Conservation (phyloP, 1,140 invertebrate species). For the Macrosteles quadrilineatus region DNA sequence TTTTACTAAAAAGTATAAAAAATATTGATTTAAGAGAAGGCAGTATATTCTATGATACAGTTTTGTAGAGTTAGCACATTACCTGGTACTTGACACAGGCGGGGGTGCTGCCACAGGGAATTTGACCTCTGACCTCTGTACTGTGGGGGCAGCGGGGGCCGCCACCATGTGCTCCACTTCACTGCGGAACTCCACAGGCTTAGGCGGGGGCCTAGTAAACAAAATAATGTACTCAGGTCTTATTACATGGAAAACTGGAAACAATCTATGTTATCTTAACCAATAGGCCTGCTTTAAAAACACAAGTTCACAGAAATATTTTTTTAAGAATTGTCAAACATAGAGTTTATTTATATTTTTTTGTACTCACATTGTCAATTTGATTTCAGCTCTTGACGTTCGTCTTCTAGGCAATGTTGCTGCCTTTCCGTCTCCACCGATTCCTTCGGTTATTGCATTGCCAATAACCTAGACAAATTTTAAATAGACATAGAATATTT, state of each 20-base stretch:
- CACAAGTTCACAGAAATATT: too few species aligned
- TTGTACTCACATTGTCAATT: constrained; percentile 50
- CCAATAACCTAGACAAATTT: constrained; percentile 42
- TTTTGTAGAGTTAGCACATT: too few species aligned
- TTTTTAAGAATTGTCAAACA: too few species aligned
- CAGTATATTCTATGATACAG: too few species aligned
- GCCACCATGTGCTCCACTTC: constrained; percentile 63
- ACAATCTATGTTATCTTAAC: too few species aligned
- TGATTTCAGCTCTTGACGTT: constrained; percentile 65
- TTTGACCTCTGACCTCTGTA: constrained; percentile 59
- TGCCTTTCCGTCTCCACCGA: constrained; percentile 37
- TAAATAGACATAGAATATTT: not conserved
- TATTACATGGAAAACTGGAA: not conserved
- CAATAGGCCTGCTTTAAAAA: too few species aligned
- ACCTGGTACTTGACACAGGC: constrained; percentile 29
- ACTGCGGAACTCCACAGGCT: constrained; percentile 54
- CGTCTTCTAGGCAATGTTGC: constrained; percentile 50
- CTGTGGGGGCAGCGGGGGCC: constrained; percentile 49
- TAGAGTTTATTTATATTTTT: too few species aligned
- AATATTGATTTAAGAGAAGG: too few species aligned
- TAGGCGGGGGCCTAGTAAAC: constrained; percentile 45
- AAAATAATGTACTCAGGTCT: not conserved
- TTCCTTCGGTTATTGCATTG: constrained; percentile 38
- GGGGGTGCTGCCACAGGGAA: constrained; percentile 56
- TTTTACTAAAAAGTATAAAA: too few species aligned